These are phyloP conservation scores for Micromussa lordhowensis DNA, from an alignment of 92 coral and sea anemone genomes.

Conservation along the genomic window DNA sequence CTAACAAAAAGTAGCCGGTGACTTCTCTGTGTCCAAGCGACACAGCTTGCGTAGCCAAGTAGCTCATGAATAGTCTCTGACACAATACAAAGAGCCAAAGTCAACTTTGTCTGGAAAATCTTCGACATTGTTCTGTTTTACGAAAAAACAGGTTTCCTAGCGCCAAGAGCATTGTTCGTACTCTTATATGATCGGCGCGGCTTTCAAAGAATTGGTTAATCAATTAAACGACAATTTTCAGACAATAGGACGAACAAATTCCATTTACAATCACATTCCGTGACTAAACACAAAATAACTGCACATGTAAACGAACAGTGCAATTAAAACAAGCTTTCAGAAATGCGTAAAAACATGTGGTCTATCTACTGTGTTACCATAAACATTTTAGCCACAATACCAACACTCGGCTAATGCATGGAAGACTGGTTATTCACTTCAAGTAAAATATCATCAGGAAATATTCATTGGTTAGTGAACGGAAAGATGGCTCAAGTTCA, in stretches of 20 bases:
- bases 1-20: slow-evolving; percentile 7
- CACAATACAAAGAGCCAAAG: background rate
- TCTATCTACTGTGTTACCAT: background rate
- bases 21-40: slow-evolving; percentile 13
- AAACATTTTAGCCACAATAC: background rate
- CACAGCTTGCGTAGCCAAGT: slow-evolving; percentile 10
- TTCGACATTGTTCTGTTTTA: background rate
- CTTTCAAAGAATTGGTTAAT: background rate
- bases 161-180: background rate
- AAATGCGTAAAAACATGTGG: background rate
- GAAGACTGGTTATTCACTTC: background rate
- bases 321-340: background rate
- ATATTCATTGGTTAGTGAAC: background rate
- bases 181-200: background rate
- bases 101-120: background rate
- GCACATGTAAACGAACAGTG: background rate
- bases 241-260: background rate
- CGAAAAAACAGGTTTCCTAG: background rate
- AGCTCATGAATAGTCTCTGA: background rate
- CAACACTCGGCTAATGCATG: background rate
- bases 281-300: background rate
- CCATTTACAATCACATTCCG: background rate
- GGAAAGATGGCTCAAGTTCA: background rate
- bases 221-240: background rate
- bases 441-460: background rate